phyloP scores from a whole-genome alignment of 2,797 vertebrate genomes.

The Psittacula echo region DNA sequence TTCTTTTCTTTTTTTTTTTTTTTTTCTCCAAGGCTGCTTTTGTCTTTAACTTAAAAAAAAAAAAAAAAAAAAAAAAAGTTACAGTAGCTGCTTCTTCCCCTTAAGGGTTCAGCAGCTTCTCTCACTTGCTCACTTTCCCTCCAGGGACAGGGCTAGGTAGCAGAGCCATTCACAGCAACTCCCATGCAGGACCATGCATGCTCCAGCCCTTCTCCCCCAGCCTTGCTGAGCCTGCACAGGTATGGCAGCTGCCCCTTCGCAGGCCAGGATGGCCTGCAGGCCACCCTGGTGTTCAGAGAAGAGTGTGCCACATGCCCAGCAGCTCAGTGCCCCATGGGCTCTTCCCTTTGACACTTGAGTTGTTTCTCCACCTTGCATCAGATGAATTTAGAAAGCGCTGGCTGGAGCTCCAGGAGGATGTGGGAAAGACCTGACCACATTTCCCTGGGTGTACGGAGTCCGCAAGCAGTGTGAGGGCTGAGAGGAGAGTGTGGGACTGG shows the following conservation, averaged over 20 bases:
- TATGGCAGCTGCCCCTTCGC: background rate
- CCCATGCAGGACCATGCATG: constrained; percentile 64
- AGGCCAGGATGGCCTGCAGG: background rate
- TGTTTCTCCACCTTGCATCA: constrained; percentile 33
- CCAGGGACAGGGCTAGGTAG: constrained; percentile 61
- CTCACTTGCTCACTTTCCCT: constrained; percentile 59
- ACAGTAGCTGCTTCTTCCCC: constrained; percentile 77
- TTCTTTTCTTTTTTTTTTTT: constrained; percentile 21
- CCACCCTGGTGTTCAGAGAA: background rate
- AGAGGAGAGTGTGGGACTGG: background rate
- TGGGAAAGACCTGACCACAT: background rate
- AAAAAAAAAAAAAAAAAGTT: constrained; percentile 75
- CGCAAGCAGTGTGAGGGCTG: constrained; percentile 13
- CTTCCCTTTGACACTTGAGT: constrained; percentile 46
- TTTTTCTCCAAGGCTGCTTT: too few species aligned
- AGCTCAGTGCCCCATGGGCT: background rate
- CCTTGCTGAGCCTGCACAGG: background rate
- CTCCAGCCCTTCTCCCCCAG: constrained; percentile 37
- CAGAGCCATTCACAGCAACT: constrained; percentile 75
- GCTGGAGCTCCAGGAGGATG: constrained; percentile 32
- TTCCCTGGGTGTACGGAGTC: constrained; percentile 8
- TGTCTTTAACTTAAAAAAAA: too few species aligned
- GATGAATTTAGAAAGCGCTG: constrained; percentile 14
- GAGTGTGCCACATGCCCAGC: background rate
- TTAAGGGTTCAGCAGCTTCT: constrained; percentile 61